A percentile compares a stretch with the other conserved stretches of the same genome.
These are phyloP conservation scores for Falcaria lacertinaria DNA, from an alignment of 2,888 invertebrate species.

Conservation along the genomic window DNA sequence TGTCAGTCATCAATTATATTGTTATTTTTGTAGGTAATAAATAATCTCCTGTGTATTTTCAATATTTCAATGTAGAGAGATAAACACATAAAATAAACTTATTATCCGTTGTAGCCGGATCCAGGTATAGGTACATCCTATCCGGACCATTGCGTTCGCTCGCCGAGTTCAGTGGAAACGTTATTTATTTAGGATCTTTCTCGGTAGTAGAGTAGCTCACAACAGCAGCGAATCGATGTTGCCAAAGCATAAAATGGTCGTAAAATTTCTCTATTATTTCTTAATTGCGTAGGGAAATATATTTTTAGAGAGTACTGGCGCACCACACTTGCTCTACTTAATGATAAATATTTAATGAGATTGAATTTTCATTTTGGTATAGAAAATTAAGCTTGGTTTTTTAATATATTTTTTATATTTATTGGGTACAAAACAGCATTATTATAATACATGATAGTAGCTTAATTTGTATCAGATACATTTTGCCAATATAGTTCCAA, in stretches of 20 bases:
- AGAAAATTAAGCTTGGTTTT: too few relatives aligned
- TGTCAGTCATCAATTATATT: too few relatives aligned
- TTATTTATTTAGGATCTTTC: constrained; percentile 43
- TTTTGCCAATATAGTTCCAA: too few relatives aligned
- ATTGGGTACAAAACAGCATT: too few relatives aligned
- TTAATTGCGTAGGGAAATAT: neutral
- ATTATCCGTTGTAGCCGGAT: constrained; percentile 3
- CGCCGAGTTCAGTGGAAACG: constrained; percentile 21
- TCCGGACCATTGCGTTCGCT: constrained; percentile 24
- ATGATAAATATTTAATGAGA: too few relatives aligned
- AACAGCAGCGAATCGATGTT: constrained; percentile 17
- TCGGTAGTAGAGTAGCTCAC: constrained; percentile 14
- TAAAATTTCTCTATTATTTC: constrained; percentile 5
- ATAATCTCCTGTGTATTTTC: neutral
- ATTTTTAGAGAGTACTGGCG: neutral
- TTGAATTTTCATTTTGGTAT: too few relatives aligned
- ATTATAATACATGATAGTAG: too few relatives aligned
- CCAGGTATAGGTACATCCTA: constrained; percentile 17
- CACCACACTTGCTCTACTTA: neutral
- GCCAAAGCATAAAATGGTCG: constrained; percentile 15
- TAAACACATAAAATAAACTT: constrained; percentile 5
- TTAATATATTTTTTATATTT: too few relatives aligned
- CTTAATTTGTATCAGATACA: too few relatives aligned
- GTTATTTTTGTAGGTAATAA: too few relatives aligned
- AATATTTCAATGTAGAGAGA: constrained; percentile 10